Conservation (phyloP, 2,113 vertebrate genomes). For the Camelus bactrianus region DNA sequence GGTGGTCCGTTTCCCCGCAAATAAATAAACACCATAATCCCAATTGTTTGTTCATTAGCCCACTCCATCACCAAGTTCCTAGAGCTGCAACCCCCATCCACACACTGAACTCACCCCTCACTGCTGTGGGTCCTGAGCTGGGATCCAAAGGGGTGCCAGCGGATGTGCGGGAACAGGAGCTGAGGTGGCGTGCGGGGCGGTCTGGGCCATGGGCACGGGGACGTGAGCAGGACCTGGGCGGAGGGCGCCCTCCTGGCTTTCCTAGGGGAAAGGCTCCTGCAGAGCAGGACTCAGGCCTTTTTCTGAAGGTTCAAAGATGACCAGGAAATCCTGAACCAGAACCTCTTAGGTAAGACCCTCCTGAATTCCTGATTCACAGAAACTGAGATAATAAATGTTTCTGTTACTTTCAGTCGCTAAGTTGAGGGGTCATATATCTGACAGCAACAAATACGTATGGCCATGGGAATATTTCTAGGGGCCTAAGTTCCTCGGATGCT, state of each 20-base stretch:
- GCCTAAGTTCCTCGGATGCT: background rate
- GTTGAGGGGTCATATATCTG: background rate
- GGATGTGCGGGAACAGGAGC: accelerated
- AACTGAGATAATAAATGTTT: background rate
- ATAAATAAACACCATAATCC: background rate
- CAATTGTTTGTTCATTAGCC: background rate
- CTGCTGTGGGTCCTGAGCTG: background rate
- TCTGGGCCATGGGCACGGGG: background rate
- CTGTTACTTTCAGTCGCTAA: background rate
- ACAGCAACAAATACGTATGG: background rate
- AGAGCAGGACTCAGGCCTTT: background rate
- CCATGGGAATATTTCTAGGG: background rate
- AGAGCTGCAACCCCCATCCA: background rate
- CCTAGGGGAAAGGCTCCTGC: background rate
- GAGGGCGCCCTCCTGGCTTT: background rate
- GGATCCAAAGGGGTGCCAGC: background rate
- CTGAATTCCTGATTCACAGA: background rate
- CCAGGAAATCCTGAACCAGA: background rate
- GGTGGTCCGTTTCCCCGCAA: background rate
- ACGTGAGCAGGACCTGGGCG: background rate
- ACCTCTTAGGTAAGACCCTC: background rate
- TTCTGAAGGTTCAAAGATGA: background rate
- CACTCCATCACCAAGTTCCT: background rate
- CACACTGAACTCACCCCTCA: too few species aligned
- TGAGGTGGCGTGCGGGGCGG: accelerated